Evolutionary conservation across 2,888 invertebrate genomes (phyloP), one percentile per base, ranked within the genome.

Genomic region (Heliconius ismenius): DNA sequence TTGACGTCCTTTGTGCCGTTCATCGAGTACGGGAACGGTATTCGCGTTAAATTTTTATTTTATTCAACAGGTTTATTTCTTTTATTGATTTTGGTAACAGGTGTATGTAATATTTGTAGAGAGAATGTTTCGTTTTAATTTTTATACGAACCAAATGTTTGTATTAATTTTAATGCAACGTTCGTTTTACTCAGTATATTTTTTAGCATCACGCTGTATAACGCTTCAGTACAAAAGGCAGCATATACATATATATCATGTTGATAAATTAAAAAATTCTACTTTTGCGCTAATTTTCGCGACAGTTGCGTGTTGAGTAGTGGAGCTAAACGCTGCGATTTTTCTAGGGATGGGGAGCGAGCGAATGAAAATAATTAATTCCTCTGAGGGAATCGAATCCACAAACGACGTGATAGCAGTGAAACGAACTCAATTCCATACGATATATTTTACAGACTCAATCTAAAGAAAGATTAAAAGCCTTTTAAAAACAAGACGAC

Each of bases 1-100:
- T 24, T 39, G 67, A 67, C 67, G 39, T 67, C 15, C 67, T 39
- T 39, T 65, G 65, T 65, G 65, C 36, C 18, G 21, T n/a, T 67
- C 67, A 3, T 39, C 39, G n/a, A 39, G 2, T 39, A 39, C 67
- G 39, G 39, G 36, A 39, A 67, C 39, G 10, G 24, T 67, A 11
- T 39, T 39, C 15, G 24, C n/a, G 4, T 39, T 24, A 63, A 24
- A 18, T 39, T 39, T 39, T 39, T 65, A 39, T 65, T 36, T 36
- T 39, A 67, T 39, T 39, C 15, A 67, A 67, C 39, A 24, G 13
- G n/a, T 49, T 18, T 1, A 36, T n/a, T 24, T 11, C 9, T 39
- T 24, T 7, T 67, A 43, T 67, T 39, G 67, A 67, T 67, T 67
- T 67, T 67, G 24, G 67, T 39, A 67, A 24, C 36, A 62, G 26